These are phyloP conservation scores for Oenanthe melanoleuca DNA, from an alignment of 2,113 vertebrate genomes.

Conservation along the genomic window DNA sequence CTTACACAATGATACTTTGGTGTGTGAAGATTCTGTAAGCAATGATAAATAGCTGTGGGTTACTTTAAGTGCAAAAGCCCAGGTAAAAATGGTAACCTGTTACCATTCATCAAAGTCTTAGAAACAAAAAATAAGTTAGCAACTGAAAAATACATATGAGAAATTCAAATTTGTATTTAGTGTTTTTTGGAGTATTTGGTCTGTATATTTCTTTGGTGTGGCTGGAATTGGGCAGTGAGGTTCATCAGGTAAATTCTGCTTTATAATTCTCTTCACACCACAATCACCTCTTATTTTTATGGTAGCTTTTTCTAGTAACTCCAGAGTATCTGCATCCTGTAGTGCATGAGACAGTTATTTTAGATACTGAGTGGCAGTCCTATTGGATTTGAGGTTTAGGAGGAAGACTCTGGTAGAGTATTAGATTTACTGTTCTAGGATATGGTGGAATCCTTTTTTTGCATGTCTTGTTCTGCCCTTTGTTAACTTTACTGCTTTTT, in stretches of 20 bases:
- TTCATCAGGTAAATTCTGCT: not conserved
- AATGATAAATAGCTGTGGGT: accelerated
- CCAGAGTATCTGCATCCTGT: not conserved
- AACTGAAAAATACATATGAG: not conserved
- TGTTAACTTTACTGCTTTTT: not conserved
- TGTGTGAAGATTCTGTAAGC: not conserved
- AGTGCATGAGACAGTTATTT: not conserved
- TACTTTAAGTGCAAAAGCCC: not conserved
- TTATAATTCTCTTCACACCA: not conserved
- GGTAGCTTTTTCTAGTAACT: not conserved
- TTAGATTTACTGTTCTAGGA: not conserved
- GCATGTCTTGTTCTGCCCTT: not conserved
- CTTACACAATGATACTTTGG: not conserved
- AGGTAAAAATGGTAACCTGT: not conserved
- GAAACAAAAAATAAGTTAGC: not conserved
- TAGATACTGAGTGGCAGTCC: not conserved
- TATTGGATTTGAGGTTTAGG: not conserved
- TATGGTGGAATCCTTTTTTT: not conserved
- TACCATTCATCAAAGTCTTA: not conserved
- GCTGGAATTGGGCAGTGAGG: not conserved
- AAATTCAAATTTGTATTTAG: not conserved
- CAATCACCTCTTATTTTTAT: not conserved
- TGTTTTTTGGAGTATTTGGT: not conserved
- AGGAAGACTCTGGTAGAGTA: not conserved
- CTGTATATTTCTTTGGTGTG: not conserved